A percentile compares a stretch with the other conserved stretches of the same genome.
Conservation (phyloP, 2,797 vertebrate species). For the Hozukius guyotensis region DNA sequence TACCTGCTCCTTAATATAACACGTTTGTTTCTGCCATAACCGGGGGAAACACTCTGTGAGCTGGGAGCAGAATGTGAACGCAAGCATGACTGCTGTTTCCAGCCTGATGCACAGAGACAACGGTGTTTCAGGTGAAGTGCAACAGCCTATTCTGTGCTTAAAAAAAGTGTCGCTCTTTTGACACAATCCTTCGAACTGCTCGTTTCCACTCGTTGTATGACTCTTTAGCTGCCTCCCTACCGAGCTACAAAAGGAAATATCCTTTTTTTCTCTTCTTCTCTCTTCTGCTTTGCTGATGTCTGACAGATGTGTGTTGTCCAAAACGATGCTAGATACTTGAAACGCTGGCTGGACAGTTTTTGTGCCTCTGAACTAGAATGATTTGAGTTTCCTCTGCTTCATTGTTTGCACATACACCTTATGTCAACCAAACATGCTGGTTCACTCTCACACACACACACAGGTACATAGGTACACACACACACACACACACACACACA, state of each 20-base stretch:
- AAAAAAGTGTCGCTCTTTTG: constrained; percentile 53
- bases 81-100: constrained; percentile 36
- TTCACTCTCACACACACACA: constrained; percentile 13
- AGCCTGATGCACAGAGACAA: constrained; percentile 21
- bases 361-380: constrained; percentile 78
- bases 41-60: constrained; percentile 8
- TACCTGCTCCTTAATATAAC: constrained; percentile 5
- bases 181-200: constrained; percentile 66
- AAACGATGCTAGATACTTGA: constrained; percentile 79
- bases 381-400: constrained; percentile 73
- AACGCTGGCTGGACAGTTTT: constrained; percentile 76
- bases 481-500: neutral
- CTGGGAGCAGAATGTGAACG: constrained; percentile 44
- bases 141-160: constrained; percentile 52
- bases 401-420: constrained; percentile 72
- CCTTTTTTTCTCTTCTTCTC: constrained; percentile 29
- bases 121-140: constrained; percentile 52
- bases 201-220: constrained; percentile 66
- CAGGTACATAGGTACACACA: neutral
- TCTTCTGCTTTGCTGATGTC: constrained; percentile 74
- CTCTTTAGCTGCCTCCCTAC: constrained; percentile 55
- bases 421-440: constrained; percentile 49
- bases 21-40: constrained; percentile 34
- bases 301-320: constrained; percentile 69
- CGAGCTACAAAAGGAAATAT: constrained; percentile 40